A percentile compares a stretch with the other conserved stretches of the same genome.
These are phyloP conservation scores for Manacus vitellinus DNA, from an alignment of 2,113 vertebrate species.

Conservation along the genomic window DNA sequence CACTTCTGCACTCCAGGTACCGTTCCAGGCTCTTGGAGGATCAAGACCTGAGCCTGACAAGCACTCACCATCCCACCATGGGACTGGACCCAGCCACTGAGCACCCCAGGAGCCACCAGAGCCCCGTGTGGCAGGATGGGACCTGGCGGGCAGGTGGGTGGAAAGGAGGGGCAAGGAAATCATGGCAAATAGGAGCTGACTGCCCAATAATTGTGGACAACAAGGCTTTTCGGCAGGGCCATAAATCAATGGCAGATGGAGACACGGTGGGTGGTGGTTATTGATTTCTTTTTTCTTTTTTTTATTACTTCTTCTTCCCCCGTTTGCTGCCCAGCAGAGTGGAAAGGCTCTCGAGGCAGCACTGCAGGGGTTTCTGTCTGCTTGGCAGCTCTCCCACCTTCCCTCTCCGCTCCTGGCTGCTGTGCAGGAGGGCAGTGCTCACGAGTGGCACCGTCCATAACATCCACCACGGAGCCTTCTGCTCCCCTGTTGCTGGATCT, in stretches of 20 bases:
- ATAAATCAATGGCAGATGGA: conserved; percentile 64
- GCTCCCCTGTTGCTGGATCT: rapidly evolving
- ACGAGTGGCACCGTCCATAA: not conserved
- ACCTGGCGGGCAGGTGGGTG: not conserved
- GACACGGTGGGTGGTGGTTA: conserved; percentile 14
- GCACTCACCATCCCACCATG: rapidly evolving
- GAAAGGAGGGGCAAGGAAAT: not conserved
- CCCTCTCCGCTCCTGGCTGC: not conserved
- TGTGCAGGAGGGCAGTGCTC: not conserved
- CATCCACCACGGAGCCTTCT: not conserved
- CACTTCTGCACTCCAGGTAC: not conserved
- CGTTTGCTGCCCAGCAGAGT: not conserved
- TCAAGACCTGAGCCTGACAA: not conserved
- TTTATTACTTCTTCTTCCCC: not conserved
- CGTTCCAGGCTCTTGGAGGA: not conserved
- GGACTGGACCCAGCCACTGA: not conserved
- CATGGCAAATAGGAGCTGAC: conserved; percentile 35
- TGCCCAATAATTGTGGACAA: conserved; percentile 41
- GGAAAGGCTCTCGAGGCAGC: not conserved
- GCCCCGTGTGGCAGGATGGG: not conserved
- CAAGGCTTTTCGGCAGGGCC: conserved; percentile 39
- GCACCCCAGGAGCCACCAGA: rapidly evolving
- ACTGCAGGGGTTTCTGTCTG: not conserved
- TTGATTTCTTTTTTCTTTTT: not conserved
- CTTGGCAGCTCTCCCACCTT: not conserved